A percentile compares a stretch with the other conserved stretches of the same genome.
These are phyloP conservation scores for Atta cephalotes DNA, from an alignment of 1,140 invertebrate species.

Conservation along the genomic window DNA sequence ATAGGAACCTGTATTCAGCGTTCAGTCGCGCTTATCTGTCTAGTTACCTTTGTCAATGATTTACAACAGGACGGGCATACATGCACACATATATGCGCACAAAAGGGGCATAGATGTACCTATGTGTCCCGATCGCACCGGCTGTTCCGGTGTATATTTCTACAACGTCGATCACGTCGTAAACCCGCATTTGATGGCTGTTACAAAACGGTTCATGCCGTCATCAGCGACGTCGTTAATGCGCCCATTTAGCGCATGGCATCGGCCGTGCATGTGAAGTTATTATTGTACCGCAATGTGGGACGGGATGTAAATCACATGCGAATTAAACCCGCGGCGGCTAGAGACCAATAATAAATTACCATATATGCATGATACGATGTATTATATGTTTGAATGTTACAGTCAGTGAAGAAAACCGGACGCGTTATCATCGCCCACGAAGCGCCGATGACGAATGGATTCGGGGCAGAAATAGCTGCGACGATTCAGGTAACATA, in stretches of 20 bases:
- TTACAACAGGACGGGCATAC: constrained; percentile 55
- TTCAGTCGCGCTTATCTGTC: constrained; percentile 36
- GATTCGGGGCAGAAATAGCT: constrained; percentile 98
- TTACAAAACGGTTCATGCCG: constrained; percentile 52
- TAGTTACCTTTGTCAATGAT: constrained; percentile 67
- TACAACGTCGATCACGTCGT: constrained; percentile 43
- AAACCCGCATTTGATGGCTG: constrained; percentile 30
- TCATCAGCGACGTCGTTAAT: constrained; percentile 61
- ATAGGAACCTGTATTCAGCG: constrained; percentile 53
- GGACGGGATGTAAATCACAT: constrained; percentile 68
- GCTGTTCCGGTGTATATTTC: constrained; percentile 28
- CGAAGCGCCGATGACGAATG: constrained; percentile 97
- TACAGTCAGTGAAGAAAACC: constrained; percentile 97
- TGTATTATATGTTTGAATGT: constrained; percentile 47
- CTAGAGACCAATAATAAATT: constrained; percentile 51
- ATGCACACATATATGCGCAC: background rate
- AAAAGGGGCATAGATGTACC: background rate
- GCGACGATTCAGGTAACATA: constrained; percentile 94
- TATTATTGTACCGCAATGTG: constrained; percentile 68
- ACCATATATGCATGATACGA: background rate
- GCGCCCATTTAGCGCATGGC: constrained; percentile 62
- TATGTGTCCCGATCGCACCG: constrained; percentile 56
- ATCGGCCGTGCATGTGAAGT: constrained; percentile 61
- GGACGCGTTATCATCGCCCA: constrained; percentile 96
- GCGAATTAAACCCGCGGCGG: constrained; percentile 59